A percentile compares a stretch with the other conserved stretches of the same genome.
Conservation (phyloP, 2,888 invertebrate genomes). For the Hylaea fasciaria region DNA sequence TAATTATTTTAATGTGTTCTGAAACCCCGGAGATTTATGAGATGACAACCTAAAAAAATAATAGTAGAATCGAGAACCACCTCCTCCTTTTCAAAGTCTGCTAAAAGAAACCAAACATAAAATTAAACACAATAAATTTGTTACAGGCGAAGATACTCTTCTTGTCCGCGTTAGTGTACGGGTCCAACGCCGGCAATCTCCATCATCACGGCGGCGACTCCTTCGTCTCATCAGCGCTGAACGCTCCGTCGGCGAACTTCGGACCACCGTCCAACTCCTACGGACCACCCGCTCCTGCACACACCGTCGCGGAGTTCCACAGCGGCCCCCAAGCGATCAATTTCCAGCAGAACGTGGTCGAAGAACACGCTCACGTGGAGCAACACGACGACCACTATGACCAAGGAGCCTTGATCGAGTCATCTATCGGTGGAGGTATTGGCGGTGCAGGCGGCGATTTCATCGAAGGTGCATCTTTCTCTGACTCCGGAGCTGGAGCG, state of each 20-base stretch:
- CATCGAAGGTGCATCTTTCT: conserved; percentile 1
- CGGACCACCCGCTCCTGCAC: conserved; percentile 48
- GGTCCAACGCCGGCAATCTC: conserved; percentile 65
- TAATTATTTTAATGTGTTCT: too few species aligned
- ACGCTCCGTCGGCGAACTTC: conserved; percentile 71
- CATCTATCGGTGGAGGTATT: conserved; percentile 15
- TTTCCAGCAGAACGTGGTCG: conserved; percentile 45
- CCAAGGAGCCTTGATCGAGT: conserved; percentile 17
- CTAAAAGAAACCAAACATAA: background rate
- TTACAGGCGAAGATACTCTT: conserved; percentile 75
- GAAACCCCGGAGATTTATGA: too few species aligned
- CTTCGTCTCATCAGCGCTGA: conserved; percentile 65
- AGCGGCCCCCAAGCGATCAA: conserved; percentile 23
- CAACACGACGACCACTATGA: conserved; percentile 4
- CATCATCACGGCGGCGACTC: conserved; percentile 65
- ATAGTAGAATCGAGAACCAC: too few species aligned
- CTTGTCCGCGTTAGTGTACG: conserved; percentile 68
- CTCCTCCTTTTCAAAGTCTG: background rate
- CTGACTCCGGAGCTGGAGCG: conserved; percentile 13
- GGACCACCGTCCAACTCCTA: conserved; percentile 70
- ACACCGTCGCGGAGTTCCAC: conserved; percentile 35
- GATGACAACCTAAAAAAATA: too few species aligned
- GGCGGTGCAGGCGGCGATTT: conserved; percentile 11
- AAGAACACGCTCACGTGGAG: conserved; percentile 39
- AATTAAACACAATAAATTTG: conserved; percentile 41